Percentiles rank a stretch among this genome's conserved stretches.
Evolutionary conservation across 2,797 vertebrate species (phyloP).

Genomic region (Clarias fuscus): DNA sequence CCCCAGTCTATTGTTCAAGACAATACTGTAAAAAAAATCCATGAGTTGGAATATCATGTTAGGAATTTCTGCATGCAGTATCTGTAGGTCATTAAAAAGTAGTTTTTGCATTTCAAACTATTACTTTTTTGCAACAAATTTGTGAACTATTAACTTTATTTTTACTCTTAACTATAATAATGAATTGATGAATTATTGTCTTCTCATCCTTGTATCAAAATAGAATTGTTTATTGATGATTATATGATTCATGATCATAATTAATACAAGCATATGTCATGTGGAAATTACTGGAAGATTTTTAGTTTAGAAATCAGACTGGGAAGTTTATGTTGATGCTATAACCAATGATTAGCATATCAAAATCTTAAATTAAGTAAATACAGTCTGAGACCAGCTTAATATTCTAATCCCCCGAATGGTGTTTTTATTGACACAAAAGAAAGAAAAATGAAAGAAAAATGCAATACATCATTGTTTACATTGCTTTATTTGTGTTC

Average conservation of each 20-base stretch:
- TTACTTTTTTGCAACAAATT: neutral
- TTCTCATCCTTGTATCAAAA: neutral
- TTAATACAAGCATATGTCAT: neutral
- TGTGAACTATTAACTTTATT: neutral
- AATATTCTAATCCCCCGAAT: too few species aligned
- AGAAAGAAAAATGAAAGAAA: too few species aligned
- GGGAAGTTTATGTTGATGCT: neutral
- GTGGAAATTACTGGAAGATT: neutral
- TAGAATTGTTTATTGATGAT: neutral
- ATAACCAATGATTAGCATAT: neutral
- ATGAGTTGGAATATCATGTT: neutral
- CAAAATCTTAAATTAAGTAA: too few species aligned
- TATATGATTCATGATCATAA: neutral
- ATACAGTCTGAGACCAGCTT: too few species aligned
- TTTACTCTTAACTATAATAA: neutral
- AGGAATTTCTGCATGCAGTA: neutral
- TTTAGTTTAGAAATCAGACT: neutral
- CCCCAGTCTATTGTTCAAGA: conserved; percentile 69
- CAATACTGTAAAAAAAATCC: conserved; percentile 39
- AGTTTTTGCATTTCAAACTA: neutral
- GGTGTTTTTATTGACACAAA: too few species aligned
- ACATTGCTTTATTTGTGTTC: too few species aligned
- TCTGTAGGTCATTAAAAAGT: neutral
- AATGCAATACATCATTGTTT: too few species aligned
- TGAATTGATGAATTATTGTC: neutral